Evolutionary conservation across 2,113 vertebrate genomes (phyloP).

Genomic region (Alligator sinensis): DNA sequence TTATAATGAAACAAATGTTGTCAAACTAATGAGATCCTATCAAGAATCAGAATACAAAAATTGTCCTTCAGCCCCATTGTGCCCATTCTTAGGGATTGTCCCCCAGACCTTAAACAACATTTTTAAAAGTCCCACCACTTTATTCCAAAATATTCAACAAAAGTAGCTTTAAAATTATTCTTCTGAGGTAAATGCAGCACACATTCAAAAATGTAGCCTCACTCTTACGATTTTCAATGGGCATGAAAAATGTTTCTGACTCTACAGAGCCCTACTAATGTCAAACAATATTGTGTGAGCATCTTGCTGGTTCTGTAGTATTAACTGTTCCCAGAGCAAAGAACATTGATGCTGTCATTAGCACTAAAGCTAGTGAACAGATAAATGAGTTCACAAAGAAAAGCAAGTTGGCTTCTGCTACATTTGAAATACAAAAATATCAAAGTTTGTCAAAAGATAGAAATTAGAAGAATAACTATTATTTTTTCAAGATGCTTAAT

Average conservation of each 20-base stretch:
- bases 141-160: not conserved
- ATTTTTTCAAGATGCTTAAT: not conserved
- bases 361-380: no score
- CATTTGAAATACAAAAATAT: not conserved
- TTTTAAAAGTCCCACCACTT: not conserved
- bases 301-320: not conserved
- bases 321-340: not conserved
- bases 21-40: not conserved
- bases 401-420: no score
- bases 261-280: not conserved
- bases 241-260: not conserved
- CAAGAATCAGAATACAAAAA: not conserved
- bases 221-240: not conserved
- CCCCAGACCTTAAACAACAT: not conserved
- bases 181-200: accelerated
- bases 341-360: not conserved
- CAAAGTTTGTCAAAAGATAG: not conserved
- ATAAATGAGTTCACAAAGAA: no score
- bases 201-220: not conserved
- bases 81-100: not conserved
- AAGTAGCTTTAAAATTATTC: not conserved
- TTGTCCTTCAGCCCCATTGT: not conserved
- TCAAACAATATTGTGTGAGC: not conserved
- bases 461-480: not conserved
- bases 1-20: not conserved